phyloP scores from a whole-genome alignment of 2,113 vertebrate genomes.

The Lethenteron reissneri region DNA sequence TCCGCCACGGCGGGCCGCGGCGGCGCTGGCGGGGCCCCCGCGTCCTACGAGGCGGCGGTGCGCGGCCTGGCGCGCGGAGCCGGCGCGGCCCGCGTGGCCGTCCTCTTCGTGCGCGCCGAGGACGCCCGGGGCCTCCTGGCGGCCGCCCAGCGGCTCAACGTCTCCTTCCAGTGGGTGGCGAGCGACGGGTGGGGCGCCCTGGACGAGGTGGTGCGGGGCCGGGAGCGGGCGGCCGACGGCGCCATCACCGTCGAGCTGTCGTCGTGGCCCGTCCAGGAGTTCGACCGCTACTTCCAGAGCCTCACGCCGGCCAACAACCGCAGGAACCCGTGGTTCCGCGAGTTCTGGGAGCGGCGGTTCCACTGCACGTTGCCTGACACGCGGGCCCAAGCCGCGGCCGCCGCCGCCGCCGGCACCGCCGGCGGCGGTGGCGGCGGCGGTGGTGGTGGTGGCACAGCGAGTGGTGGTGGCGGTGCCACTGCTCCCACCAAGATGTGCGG shows the following conservation, averaged over 20 bases:
- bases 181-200: slow-evolving; percentile 94
- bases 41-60: slow-evolving; percentile 57
- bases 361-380: slow-evolving; percentile 47
- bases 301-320: slow-evolving; percentile 56
- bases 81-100: slow-evolving; percentile 44
- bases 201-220: slow-evolving; percentile 81
- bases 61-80: slow-evolving; percentile 70
- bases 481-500: no score
- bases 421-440: no score
- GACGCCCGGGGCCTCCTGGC: slow-evolving; percentile 77
- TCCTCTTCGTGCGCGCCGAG: slow-evolving; percentile 73
- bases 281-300: slow-evolving; percentile 68
- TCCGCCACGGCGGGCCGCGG: slow-evolving; percentile 72
- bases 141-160: slow-evolving; percentile 58
- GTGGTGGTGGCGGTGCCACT: no score
- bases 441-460: no score
- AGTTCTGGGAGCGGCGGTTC: slow-evolving; percentile 96
- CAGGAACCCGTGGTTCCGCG: slow-evolving; percentile 83
- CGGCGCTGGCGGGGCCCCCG: slow-evolving; percentile 36
- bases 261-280: slow-evolving; percentile 57
- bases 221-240: slow-evolving; percentile 63
- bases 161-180: slow-evolving; percentile 90
- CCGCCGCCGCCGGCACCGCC: slow-evolving; percentile 11
- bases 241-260: slow-evolving; percentile 84
- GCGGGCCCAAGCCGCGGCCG: slow-evolving; percentile 20